phyloP scores from a whole-genome alignment of 2,888 invertebrate genomes.

The Brachylomia viminalis region DNA sequence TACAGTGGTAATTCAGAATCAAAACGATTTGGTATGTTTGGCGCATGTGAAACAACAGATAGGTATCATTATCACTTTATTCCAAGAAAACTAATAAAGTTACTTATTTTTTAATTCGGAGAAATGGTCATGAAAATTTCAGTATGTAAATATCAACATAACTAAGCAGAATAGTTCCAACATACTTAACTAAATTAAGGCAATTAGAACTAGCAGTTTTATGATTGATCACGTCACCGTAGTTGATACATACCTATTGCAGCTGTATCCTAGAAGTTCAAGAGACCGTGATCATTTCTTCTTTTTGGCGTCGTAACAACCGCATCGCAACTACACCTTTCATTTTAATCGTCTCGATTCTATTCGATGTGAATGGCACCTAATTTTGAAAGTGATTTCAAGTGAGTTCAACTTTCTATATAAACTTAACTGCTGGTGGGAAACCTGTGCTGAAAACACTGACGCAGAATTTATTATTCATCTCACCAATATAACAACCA shows the following conservation, averaged over 20 bases:
- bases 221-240: slow-evolving; percentile 13
- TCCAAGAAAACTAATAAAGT: too few relatives aligned
- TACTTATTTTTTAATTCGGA: too few relatives aligned
- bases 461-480: background rate
- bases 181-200: background rate
- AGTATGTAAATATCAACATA: background rate
- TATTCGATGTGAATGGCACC: background rate
- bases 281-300: slow-evolving; percentile 34
- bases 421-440: background rate
- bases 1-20: background rate
- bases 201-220: background rate
- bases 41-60: background rate
- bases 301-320: slow-evolving; percentile 18
- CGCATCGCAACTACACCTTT: slow-evolving; percentile 18
- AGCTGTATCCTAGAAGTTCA: slow-evolving; percentile 23
- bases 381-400: slow-evolving; percentile 7
- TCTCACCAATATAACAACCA: background rate
- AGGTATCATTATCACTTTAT: background rate
- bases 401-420: background rate
- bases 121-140: background rate
- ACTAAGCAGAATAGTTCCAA: background rate
- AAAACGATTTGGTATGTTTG: background rate
- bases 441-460: background rate
- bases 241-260: slow-evolving; percentile 12
- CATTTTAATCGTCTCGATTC: slow-evolving; percentile 1